These are phyloP conservation scores for Polyommatus icarus DNA, from an alignment of 2,888 invertebrate genomes.

Conservation along the genomic window DNA sequence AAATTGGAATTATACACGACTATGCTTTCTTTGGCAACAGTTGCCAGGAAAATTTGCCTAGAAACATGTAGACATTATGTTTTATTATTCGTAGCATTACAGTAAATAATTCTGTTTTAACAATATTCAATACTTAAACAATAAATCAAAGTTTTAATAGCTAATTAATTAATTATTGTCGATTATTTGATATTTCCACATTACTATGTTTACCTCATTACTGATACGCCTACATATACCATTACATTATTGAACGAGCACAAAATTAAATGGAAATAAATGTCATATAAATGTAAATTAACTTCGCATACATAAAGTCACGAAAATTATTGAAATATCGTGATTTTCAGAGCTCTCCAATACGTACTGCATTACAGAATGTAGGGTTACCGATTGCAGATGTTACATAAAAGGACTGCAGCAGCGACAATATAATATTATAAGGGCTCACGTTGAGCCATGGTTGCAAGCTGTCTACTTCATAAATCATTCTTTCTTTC, in stretches of 20 bases:
- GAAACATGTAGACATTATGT: neutral
- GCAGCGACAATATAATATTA: neutral
- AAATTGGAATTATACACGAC: too few species aligned
- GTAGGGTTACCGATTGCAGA: neutral
- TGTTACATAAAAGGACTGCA: neutral
- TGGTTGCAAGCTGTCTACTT: too few species aligned
- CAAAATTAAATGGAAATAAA: slow-evolving; percentile 13
- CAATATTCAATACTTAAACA: neutral
- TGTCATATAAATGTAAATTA: slow-evolving; percentile 19
- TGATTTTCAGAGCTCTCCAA: neutral
- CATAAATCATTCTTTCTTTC: too few species aligned
- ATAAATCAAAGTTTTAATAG: slow-evolving; percentile 6
- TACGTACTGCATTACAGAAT: neutral
- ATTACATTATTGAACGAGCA: neutral
- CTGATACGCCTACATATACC: neutral
- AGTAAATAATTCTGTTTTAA: neutral
- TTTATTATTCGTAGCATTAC: too few species aligned
- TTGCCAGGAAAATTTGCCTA: neutral
- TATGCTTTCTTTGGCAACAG: neutral
- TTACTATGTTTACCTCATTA: neutral
- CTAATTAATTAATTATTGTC: neutral
- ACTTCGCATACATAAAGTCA: slow-evolving; percentile 15
- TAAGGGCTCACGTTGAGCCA: too few species aligned
- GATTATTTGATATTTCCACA: neutral
- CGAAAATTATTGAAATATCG: slow-evolving; percentile 18